Conservation (phyloP, 2,797 vertebrate species). For the Borostomias antarcticus region DNA sequence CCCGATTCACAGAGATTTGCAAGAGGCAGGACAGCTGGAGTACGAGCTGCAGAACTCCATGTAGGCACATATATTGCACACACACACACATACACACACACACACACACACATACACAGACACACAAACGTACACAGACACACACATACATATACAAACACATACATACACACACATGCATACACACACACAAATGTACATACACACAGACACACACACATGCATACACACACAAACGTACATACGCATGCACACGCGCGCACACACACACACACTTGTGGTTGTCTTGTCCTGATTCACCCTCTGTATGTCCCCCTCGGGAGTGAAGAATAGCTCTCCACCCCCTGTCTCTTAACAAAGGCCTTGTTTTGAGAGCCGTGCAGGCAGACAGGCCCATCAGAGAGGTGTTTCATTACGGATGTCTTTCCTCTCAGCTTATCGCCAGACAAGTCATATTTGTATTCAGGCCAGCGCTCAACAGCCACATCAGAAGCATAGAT, state of each 20-base stretch:
- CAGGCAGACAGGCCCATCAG: neutral
- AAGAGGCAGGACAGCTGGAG: slow-evolving; percentile 61
- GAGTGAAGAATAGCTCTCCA: neutral
- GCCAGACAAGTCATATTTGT: neutral
- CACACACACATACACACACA: neutral
- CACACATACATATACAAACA: neutral
- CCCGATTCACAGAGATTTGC: slow-evolving; percentile 52
- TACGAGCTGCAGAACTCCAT: slow-evolving; percentile 22
- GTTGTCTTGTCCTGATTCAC: no score
- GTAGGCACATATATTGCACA: neutral
- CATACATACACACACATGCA: neutral
- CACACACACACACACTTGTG: neutral
- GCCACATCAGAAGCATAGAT: no score
- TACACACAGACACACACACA: neutral
- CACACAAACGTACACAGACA: neutral
- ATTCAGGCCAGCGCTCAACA: neutral
- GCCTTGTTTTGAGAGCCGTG: neutral
- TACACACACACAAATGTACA: neutral
- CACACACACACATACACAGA: neutral
- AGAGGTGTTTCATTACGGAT: neutral
- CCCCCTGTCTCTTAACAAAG: neutral
- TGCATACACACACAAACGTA: neutral
- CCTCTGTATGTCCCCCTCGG: neutral
- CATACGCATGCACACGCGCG: neutral
- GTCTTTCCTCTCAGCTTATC: neutral